phyloP scores from a whole-genome alignment of 2,797 vertebrate genomes.

The Gallirallus australis region DNA sequence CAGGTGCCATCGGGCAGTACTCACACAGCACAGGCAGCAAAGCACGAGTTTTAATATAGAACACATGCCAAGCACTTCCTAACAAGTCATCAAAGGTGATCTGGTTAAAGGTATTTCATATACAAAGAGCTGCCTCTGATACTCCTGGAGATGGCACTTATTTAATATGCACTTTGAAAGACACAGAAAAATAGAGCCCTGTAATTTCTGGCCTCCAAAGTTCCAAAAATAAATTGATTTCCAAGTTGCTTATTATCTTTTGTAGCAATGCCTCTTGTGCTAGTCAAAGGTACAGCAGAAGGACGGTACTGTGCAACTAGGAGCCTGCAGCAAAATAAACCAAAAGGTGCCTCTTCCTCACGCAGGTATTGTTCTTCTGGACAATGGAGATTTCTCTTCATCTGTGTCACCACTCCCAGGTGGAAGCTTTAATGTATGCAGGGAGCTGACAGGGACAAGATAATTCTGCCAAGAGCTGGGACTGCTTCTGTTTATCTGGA shows the following conservation, averaged over 20 bases:
- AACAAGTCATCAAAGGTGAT: not conserved
- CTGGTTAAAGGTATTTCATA: not conserved
- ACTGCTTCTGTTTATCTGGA: not conserved
- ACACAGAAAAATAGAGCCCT: not conserved
- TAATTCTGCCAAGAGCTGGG: not conserved
- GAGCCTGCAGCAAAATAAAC: not conserved
- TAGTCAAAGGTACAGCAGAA: not conserved
- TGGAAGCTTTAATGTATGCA: not conserved
- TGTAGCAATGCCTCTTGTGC: not conserved
- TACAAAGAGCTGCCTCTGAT: not conserved
- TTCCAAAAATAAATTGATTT: constrained; percentile 52
- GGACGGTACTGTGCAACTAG: not conserved
- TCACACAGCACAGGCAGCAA: not conserved
- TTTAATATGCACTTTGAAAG: not conserved
- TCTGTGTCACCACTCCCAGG: not conserved
- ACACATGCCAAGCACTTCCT: not conserved
- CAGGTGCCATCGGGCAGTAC: not conserved
- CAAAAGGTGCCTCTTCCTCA: not conserved
- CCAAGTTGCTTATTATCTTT: constrained; percentile 28
- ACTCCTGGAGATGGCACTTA: not conserved
- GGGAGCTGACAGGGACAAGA: constrained; percentile 35
- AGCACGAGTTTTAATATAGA: not conserved
- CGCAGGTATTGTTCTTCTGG: not conserved
- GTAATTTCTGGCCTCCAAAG: constrained; percentile 18
- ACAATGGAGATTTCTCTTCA: constrained; percentile 32